A percentile compares a stretch with the other conserved stretches of the same genome.
phyloP scores from a whole-genome alignment of 2,888 invertebrate genomes.

The Melanophora roralis region DNA sequence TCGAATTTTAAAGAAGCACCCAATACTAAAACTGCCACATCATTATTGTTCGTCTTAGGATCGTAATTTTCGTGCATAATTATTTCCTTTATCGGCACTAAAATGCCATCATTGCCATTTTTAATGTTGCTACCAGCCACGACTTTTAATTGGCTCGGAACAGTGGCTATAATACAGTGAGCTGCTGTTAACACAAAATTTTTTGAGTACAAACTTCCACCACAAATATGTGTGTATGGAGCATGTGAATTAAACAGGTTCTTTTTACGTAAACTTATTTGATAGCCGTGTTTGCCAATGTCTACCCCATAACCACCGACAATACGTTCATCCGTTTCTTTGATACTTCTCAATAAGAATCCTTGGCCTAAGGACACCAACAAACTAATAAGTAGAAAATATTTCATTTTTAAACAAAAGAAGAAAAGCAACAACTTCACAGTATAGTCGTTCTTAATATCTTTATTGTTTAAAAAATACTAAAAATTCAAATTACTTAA shows the following conservation, averaged over 20 bases:
- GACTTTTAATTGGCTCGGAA: constrained; percentile 71
- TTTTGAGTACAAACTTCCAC: constrained; percentile 68
- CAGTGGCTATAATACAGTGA: constrained; percentile 68
- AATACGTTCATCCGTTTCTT: constrained; percentile 66
- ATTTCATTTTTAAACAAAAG: neutral
- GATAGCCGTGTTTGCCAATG: constrained; percentile 68
- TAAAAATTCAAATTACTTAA: neutral
- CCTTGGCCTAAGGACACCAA: neutral
- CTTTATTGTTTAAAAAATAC: neutral
- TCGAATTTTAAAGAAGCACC: constrained; percentile 68
- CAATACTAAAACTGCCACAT: constrained; percentile 78
- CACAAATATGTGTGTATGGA: constrained; percentile 68
- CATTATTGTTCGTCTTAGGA: constrained; percentile 77
- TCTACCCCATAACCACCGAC: constrained; percentile 69
- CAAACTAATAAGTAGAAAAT: neutral
- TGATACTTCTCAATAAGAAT: neutral
- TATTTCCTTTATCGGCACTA: constrained; percentile 78
- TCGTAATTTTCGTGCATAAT: constrained; percentile 78
- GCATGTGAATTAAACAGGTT: constrained; percentile 53
- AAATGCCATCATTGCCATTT: constrained; percentile 76
- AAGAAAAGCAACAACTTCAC: neutral
- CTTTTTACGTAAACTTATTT: constrained; percentile 69
- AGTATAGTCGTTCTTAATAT: neutral
- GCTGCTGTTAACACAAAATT: constrained; percentile 70
- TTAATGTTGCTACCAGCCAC: constrained; percentile 79